Base-by-base conservation (phyloP, 2,888 invertebrate genomes). In the Eupeodes latifasciatus region DNA sequence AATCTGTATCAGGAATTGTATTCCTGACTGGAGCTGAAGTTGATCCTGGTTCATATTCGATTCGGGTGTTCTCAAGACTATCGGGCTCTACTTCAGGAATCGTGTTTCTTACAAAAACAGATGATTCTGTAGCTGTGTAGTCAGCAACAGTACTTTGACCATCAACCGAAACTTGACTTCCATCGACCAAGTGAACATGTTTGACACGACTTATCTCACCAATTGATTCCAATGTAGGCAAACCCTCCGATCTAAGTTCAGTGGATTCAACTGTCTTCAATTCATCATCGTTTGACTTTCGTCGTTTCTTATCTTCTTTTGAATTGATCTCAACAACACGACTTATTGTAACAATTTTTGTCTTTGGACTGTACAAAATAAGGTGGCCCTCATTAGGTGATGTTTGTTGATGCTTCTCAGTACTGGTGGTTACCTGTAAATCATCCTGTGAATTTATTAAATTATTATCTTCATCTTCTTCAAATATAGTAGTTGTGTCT, bases 191-290 rank as follows among this genome's bases (percentile, higher is more conserved):
- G 92, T 96, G 96, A 16, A 96, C 96, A 27, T 95, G 94, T 90
- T 96, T 96, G 51, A 95, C 95, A 89, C 96, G 94, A 91, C 95
- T 96, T 0, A 96, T 95, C 92, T 96, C 96, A 62, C 96, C 96
- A 85, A 96, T 95, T 93, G 95, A 95, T 90, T 96, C 95, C 2
- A 95, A 91, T 16, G 94, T 94, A 0, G 96, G 95, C 91, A 95
- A 94, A 87, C 94, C 94, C 91, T 96, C 95, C n/a, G 95, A 93
- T 91, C 94, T 94, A 2, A 95, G 93, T 91, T 94, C 92, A 0
- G 95, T 90, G 90, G 94, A 94, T 92, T 95, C 94, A 67, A 95
- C 94, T 34, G 95, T 94, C 1, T 94, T 94, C 91, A 94, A 93
- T 47, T 91, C 89, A 44, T 91, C 95, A 6, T 91, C 90, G 80